Evolutionary conservation across 2,888 invertebrate genomes (phyloP).

Genomic region (Bembecia ichneumoniformis): DNA sequence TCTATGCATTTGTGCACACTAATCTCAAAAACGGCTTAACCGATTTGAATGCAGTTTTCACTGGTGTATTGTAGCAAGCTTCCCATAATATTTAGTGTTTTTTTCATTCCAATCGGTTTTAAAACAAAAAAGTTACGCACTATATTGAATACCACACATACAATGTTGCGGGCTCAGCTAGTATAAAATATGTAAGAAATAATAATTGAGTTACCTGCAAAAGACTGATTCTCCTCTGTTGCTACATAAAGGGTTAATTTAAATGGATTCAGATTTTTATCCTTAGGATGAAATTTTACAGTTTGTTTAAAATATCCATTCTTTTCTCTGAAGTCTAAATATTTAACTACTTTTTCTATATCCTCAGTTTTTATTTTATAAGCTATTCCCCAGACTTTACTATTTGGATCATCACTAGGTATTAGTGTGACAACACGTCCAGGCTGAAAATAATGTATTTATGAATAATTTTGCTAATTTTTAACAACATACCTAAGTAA

Average conservation of each 20-base stretch:
- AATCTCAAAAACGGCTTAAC: no score
- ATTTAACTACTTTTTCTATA: constrained; percentile 78
- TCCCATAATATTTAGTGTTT: no score
- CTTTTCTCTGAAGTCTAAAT: constrained; percentile 92
- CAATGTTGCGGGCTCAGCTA: no score
- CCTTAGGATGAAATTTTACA: constrained; percentile 80
- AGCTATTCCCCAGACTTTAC: constrained; percentile 91
- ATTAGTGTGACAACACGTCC: constrained; percentile 92
- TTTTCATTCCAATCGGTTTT: no score
- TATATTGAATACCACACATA: no score
- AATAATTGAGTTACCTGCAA: constrained; percentile 56
- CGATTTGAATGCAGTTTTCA: no score
- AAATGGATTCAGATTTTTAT: constrained; percentile 70
- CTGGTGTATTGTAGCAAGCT: no score
- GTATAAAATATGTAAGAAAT: neutral
- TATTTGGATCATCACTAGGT: constrained; percentile 69
- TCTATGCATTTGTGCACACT: no score
- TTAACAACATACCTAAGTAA: no score
- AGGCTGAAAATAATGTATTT: constrained; percentile 70
- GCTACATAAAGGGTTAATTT: constrained; percentile 86
- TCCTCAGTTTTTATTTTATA: constrained; percentile 85
- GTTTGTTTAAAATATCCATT: constrained; percentile 87
- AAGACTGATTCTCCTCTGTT: constrained; percentile 84
- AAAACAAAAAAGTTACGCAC: no score
- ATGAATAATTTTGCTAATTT: neutral